Percentiles rank a stretch among this genome's conserved stretches.
Conservation (phyloP, 2,888 invertebrate species). For the Cyaniris semiargus region DNA sequence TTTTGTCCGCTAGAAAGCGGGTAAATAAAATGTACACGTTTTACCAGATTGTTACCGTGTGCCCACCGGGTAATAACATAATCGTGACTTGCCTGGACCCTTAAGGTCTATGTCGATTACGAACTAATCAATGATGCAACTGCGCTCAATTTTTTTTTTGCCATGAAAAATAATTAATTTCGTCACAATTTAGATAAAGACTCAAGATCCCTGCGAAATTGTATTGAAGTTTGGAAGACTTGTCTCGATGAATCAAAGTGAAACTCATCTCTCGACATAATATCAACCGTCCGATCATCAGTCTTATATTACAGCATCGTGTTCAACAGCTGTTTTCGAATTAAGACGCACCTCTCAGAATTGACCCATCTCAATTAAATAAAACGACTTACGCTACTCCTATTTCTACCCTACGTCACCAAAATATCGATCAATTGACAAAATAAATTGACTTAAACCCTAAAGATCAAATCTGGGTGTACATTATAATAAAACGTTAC, state of each 20-base stretch:
- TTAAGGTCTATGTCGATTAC: neutral
- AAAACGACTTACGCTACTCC: neutral
- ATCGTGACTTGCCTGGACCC: neutral
- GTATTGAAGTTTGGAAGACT: slow-evolving; percentile 53
- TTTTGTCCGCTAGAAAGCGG: neutral
- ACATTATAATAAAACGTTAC: slow-evolving; percentile 16
- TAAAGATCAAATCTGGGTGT: neutral
- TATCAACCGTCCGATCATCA: slow-evolving; percentile 47
- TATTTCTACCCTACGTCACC: neutral
- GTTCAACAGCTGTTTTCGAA: slow-evolving; percentile 10
- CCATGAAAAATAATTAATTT: neutral
- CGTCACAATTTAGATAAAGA: neutral
- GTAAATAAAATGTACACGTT: neutral
- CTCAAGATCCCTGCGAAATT: slow-evolving; percentile 5
- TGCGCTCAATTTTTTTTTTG: neutral
- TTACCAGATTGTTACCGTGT: neutral
- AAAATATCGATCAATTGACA: slow-evolving; percentile 30
- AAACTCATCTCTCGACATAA: slow-evolving; percentile 36
- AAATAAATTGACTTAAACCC: slow-evolving; percentile 32
- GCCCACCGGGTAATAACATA: neutral
- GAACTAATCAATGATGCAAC: neutral
- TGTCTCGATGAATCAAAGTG: slow-evolving; percentile 47
- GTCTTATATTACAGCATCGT: slow-evolving; percentile 48
- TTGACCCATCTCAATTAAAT: slow-evolving; percentile 22
- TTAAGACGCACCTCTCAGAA: slow-evolving; percentile 30